Base-by-base conservation (phyloP, 2,888 invertebrate genomes). In the Acanthosoma haemorrhoidale region DNA sequence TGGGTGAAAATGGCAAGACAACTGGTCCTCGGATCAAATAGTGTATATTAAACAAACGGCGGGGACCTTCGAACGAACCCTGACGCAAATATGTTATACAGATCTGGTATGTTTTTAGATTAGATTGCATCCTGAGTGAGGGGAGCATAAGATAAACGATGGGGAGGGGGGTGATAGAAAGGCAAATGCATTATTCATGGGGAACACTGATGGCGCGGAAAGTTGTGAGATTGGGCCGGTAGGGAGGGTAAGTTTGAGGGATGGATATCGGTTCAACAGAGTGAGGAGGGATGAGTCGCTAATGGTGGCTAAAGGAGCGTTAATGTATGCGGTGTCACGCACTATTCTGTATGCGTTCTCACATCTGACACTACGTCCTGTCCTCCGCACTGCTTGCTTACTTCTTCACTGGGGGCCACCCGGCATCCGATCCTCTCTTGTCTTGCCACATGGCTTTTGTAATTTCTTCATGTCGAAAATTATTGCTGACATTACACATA, bases 91-190 rank as follows among this genome's bases (percentile, higher is more conserved):
- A 25, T 25, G 25, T 51, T 51, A 51, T n/a, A 25, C n/a, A 13
- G 51, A 51, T 51, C 51, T 25, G 51, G 21, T 25, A 51, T 51
- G 51, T 51, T 51, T 51, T 51, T 51, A 51, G 51, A 51, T 51
- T 51, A 51, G 25, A 51, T 51, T 51, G 51, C 25, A 25, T 25
- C 29, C 21, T 51, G 21, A 51, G 21, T n/a, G 25, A 21, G 25
- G 13, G 25, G 25, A 25, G 51, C 29, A 51, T 51, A 51, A 51
- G 51, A 51, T 51, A 51, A 51, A 51, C 29, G 51, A 51, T 25
- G 25, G 8, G 51, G n/a, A n/a, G n/a, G 51, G 51, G 51, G 29
- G 25, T 25, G 51, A 51, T 51, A 51, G 51, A 51, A 51, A 25
- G 51, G 51, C n/a, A 25, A 25, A 51, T 51, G 51, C 29, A 51